phyloP scores from a whole-genome alignment of 1,140 invertebrate species.

The Atta cephalotes region DNA sequence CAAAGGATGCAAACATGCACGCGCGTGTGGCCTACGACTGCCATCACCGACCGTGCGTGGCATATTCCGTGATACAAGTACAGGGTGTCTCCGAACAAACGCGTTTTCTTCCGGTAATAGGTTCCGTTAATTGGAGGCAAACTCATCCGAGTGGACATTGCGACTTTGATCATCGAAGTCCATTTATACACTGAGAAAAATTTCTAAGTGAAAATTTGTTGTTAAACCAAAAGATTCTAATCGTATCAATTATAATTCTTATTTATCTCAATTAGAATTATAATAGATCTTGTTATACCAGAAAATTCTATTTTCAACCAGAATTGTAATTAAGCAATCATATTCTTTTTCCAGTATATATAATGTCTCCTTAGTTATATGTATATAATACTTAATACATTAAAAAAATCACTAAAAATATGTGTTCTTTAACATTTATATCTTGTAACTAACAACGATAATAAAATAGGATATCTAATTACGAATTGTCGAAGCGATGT shows the following conservation, averaged over 20 bases:
- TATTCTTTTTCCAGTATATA: too few species aligned
- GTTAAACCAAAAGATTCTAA: too few species aligned
- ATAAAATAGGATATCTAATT: constrained; percentile 1
- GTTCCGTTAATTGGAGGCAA: neutral
- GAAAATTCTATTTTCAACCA: too few species aligned
- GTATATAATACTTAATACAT: too few species aligned
- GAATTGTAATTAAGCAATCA: too few species aligned
- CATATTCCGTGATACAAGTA: constrained; percentile 13
- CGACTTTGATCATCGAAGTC: neutral
- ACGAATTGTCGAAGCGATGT: neutral
- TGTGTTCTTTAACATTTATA: neutral
- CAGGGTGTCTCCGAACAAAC: constrained; percentile 23
- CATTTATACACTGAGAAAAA: neutral
- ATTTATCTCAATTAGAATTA: too few species aligned
- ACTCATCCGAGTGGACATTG: neutral
- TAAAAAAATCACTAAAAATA: neutral
- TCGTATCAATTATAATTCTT: too few species aligned
- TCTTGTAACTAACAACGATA: neutral
- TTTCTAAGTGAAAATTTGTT: too few species aligned
- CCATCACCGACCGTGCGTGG: constrained; percentile 18
- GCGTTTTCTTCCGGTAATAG: constrained; percentile 21
- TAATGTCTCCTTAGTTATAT: too few species aligned
- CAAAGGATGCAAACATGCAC: constrained; percentile 67
- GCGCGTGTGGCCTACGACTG: constrained; percentile 5
- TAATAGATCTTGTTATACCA: too few species aligned